Percentiles rank a stretch among this genome's conserved stretches.
These are phyloP conservation scores for Wiebesia pumilae DNA, from an alignment of 1,140 invertebrate genomes.

Conservation along the genomic window DNA sequence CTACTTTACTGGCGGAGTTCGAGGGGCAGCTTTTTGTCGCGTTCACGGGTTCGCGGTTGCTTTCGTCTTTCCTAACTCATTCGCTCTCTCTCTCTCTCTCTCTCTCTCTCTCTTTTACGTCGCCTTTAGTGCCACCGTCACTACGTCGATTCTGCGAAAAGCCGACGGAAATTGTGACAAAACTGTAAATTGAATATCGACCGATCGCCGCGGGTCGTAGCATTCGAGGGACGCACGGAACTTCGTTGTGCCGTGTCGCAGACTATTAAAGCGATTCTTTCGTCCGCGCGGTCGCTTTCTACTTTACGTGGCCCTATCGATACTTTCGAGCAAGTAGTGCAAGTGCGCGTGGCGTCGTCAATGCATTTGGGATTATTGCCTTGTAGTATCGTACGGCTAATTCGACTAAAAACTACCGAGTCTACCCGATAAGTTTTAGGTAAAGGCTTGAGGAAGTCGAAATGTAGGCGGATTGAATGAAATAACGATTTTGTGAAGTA, in stretches of 20 bases:
- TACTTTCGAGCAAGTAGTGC: not conserved
- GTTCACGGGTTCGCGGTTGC: not conserved
- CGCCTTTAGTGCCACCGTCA: not conserved
- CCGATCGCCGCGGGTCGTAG: slow-evolving; percentile 49
- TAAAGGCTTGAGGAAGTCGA: not conserved
- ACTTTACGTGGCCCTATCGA: not conserved
- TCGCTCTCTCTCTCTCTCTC: too few relatives aligned
- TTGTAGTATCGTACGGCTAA: not conserved
- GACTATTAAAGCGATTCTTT: slow-evolving; percentile 56
- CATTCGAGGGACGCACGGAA: not conserved
- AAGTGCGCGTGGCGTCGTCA: not conserved
- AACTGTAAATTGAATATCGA: slow-evolving; percentile 75
- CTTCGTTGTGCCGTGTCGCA: slow-evolving; percentile 63
- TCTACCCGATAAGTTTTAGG: not conserved
- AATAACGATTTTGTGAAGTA: not conserved
- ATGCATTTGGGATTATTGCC: slow-evolving; percentile 7
- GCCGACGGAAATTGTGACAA: slow-evolving; percentile 67
- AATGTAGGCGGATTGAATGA: not conserved
- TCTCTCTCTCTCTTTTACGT: not conserved
- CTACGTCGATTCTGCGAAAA: slow-evolving; percentile 61
- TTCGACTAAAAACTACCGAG: not conserved
- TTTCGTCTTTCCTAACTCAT: not conserved
- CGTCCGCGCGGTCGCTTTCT: not conserved
- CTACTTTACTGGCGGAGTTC: not conserved
- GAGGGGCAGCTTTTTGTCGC: not conserved